Evolutionary conservation across 2,113 vertebrate species (phyloP), one percentile per base, ranked within the genome.

Genomic region (Microtus montanus): DNA sequence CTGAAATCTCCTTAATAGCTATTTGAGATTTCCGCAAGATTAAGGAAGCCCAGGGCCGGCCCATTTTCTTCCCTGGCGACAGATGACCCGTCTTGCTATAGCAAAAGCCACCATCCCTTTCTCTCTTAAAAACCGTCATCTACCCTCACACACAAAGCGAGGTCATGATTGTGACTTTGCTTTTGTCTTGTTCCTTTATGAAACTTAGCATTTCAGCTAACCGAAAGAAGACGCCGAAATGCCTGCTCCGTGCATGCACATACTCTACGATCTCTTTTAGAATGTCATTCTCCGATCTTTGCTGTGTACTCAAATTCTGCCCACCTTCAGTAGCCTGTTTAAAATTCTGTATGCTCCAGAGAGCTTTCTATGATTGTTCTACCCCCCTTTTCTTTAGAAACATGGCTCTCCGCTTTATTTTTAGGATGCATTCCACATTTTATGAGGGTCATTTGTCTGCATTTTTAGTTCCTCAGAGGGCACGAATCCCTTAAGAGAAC

Each of bases 361-460:
- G 91, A 87, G 24, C 28, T 26, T 86, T 64, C n/a, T 52, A 2
- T 92, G 77, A 92, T 79, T 84, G 80, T 83, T 95, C 35, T 92
- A 92, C 38, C 66, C 89, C 33, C 12, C 20, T 86, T 64, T 52
- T 38, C 49, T 47, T 44, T 44, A 26, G 24, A 13, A 77, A 92
- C 41, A 78, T 73, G 30, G 61, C 22, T 22, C 52, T 95, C 71
- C 44, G 26, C 82, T 94, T 73, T 87, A 73, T 58, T 64, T 80
- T 73, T 78, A 94, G 52, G 64, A 80, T 70, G 47, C 41, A 78
- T 66, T 85, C 74, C 66, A 86, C 33, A 47, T 92, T 93, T 96
- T 96, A 87, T 94, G 95, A 88, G 47, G 52, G 52, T 79, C 90
- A 77, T 85, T 88, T 84, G 41, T 91, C 93, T 89, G 58, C 22